phyloP scores from a whole-genome alignment of 2,797 vertebrate species.

The Sternotherus odoratus region DNA sequence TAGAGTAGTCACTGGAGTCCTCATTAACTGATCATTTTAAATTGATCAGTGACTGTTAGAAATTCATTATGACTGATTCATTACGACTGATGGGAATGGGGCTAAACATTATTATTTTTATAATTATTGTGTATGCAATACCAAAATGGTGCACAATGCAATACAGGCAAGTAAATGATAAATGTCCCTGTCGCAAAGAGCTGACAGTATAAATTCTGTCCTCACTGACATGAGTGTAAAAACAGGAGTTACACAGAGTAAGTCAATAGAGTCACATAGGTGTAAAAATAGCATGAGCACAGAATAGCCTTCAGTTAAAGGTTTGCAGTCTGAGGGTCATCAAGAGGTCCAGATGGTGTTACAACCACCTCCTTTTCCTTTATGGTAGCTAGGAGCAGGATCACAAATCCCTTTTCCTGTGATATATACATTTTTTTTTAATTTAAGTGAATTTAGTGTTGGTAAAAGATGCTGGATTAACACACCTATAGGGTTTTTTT shows the following conservation, averaged over 20 bases:
- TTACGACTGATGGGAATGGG: no score
- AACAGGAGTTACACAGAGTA: background rate
- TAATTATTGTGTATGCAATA: background rate
- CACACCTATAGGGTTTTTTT: no score
- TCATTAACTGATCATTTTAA: background rate
- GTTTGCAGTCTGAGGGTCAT: background rate
- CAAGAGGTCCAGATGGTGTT: fast-evolving
- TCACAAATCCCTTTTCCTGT: background rate
- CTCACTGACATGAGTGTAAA: background rate
- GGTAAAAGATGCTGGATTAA: background rate
- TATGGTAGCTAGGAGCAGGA: background rate
- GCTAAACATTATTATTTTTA: background rate
- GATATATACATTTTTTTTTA: background rate
- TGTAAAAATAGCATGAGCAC: background rate
- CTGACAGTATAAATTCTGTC: background rate
- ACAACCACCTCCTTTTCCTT: background rate
- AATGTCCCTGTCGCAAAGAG: background rate
- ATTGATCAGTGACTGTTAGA: background rate
- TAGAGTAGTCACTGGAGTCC: background rate
- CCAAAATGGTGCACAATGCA: background rate
- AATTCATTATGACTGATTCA: background rate
- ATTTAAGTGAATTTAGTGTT: background rate
- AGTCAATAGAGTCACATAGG: background rate
- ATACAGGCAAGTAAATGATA: background rate
- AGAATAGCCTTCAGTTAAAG: background rate